Evolutionary conservation across 2,888 invertebrate genomes (phyloP).

Genomic region (Thereva nobilitata): DNA sequence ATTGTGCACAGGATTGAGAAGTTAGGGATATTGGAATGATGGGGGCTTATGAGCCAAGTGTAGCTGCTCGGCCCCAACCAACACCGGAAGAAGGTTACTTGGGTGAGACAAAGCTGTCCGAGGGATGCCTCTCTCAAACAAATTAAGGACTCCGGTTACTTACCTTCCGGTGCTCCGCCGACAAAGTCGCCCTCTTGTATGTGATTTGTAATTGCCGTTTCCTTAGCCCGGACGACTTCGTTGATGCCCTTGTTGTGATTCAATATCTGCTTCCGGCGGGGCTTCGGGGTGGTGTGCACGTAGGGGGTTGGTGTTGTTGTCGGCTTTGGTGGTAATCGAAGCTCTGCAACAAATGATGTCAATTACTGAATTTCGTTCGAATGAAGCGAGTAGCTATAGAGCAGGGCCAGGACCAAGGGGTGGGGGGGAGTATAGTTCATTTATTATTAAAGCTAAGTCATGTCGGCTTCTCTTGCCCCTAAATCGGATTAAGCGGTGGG

Average conservation of each 20-base stretch:
- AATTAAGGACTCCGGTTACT: slow-evolving; percentile 35
- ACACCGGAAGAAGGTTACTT: no score
- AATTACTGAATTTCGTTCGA: slow-evolving; percentile 44
- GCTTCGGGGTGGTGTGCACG: slow-evolving; percentile 54
- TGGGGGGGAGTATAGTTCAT: slow-evolving; percentile 13
- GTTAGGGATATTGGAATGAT: no score
- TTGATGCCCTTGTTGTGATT: slow-evolving; percentile 54
- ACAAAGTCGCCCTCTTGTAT: slow-evolving; percentile 54
- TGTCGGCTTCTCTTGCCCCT: neutral
- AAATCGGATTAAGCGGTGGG: slow-evolving; percentile 16
- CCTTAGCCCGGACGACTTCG: slow-evolving; percentile 57
- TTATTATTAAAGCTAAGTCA: slow-evolving; percentile 35
- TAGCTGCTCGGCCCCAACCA: no score
- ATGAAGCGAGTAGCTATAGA: no score
- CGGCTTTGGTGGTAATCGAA: slow-evolving; percentile 56
- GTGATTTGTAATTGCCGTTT: slow-evolving; percentile 55
- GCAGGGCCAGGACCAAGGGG: no score
- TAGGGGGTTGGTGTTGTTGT: slow-evolving; percentile 55
- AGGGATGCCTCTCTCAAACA: neutral
- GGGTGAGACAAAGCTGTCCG: neutral
- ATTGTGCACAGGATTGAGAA: no score
- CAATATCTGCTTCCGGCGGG: slow-evolving; percentile 53
- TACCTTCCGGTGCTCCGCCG: slow-evolving; percentile 47
- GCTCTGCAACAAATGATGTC: slow-evolving; percentile 54
- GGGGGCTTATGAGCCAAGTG: no score